Base-by-base conservation (phyloP, 2,797 vertebrate species). In the Poeciliopsis turneri region DNA sequence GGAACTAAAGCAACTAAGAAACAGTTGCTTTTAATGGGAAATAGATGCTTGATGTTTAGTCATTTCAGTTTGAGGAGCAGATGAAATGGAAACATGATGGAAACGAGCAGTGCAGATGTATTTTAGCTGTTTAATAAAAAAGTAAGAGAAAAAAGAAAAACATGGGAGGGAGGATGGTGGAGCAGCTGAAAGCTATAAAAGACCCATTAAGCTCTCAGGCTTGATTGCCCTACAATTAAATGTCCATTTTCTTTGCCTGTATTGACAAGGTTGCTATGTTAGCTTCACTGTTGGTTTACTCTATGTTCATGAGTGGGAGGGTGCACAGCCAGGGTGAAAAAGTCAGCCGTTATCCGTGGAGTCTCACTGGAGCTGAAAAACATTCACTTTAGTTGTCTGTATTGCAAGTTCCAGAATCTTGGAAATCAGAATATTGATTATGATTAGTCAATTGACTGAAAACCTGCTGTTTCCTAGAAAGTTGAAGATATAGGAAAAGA, bases 191-290 rank as follows among this genome's bases (percentile, higher is more conserved):
- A 81, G 82, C 87, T 81, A 91, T 93, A 90, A 92, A 93, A 92
- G 85, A 87, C 84, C 90, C 89, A 92, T 94, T 93, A 93, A 90
- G 90, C 90, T 89, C 84, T 90, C 89, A 89, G 89, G 76, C 82
- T 88, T 92, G 91, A 94, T 93, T 94, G 89, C 85, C 86, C 87
- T 76, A 90, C 90, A 92, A 92, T 92, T 93, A 92, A 92, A 92
- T 91, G 89, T 90, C 89, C 92, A 93, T 92, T 92, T 93, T 92
- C 90, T 89, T 89, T 89, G 87, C 81, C 84, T 90, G 80, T 83
- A 86, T 84, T 85, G 88, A 88, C 87, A 84, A 81, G 74, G 84
- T 86, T 88, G 87, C 82, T 84, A 85, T 84, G 82, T 87, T 88
- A 70, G 81, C 80, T 85, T 79, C 73, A 33, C 88, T 81, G 82